Conservation (phyloP, 2,797 vertebrate species). For the Cuculus canorus region DNA sequence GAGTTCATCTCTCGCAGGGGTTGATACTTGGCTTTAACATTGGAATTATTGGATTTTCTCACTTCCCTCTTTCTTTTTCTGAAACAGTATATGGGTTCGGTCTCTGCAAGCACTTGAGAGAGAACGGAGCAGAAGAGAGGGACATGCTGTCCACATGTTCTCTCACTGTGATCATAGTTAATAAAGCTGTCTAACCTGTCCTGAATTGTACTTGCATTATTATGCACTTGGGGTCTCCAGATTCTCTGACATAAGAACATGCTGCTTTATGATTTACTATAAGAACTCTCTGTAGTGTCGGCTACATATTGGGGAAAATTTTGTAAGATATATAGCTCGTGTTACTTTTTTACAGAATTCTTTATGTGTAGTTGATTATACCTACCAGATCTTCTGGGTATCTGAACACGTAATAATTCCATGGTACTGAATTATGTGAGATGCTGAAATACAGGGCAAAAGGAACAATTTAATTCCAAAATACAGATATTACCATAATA, state of each 20-base stretch:
- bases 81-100: background rate
- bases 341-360: background rate
- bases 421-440: background rate
- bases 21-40: background rate
- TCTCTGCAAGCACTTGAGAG: background rate
- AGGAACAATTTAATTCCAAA: background rate
- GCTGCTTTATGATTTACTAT: background rate
- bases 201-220: background rate
- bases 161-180: background rate
- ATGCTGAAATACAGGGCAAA: background rate
- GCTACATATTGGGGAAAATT: background rate
- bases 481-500: background rate
- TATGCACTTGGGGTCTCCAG: background rate
- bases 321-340: background rate
- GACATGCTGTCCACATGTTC: background rate
- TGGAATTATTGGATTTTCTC: background rate
- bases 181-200: background rate
- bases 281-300: background rate
- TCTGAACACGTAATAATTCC: background rate
- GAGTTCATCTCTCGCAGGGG: background rate
- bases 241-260: background rate
- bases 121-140: background rate
- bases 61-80: background rate
- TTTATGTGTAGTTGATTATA: background rate
- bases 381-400: background rate